phyloP scores from a whole-genome alignment of 1,140 invertebrate genomes.

The Cotesia chilonis region DNA sequence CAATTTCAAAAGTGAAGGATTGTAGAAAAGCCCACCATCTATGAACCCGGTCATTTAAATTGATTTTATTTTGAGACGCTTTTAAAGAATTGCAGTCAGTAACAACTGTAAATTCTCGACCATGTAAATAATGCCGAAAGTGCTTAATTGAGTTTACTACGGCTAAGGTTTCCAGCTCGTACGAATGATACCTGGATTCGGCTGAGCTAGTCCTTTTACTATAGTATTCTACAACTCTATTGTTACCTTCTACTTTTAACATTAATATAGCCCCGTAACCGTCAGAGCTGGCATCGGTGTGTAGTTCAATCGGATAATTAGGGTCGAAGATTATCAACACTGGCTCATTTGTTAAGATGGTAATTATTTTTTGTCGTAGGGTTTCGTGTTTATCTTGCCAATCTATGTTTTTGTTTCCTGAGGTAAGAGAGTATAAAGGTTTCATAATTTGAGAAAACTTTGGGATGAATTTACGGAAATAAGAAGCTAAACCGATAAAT shows the following conservation, averaged over 20 bases:
- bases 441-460: not conserved
- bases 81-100: slow-evolving; percentile 54
- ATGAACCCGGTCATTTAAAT: slow-evolving; percentile 51
- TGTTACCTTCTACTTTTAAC: slow-evolving; percentile 40
- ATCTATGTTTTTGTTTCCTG: slow-evolving; percentile 13
- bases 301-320: slow-evolving; percentile 46
- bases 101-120: slow-evolving; percentile 35
- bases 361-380: slow-evolving; percentile 27
- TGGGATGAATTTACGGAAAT: slow-evolving; percentile 30
- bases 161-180: too few relatives aligned
- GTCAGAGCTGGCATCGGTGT: slow-evolving; percentile 33
- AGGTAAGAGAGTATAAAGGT: slow-evolving; percentile 36
- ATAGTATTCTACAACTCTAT: slow-evolving; percentile 45
- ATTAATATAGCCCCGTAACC: slow-evolving; percentile 41
- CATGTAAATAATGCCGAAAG: slow-evolving; percentile 50
- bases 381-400: slow-evolving; percentile 19
- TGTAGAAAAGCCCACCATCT: slow-evolving; percentile 55
- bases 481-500: slow-evolving; percentile 28
- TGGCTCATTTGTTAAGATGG: slow-evolving; percentile 40
- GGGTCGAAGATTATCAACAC: slow-evolving; percentile 54
- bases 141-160: too few relatives aligned
- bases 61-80: slow-evolving; percentile 48
- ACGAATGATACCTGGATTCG: too few relatives aligned
- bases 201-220: slow-evolving; percentile 47
- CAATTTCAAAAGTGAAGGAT: slow-evolving; percentile 46